These are phyloP conservation scores for Procavia capensis DNA, from an alignment of 2,113 vertebrate genomes.

Conservation along the genomic window DNA sequence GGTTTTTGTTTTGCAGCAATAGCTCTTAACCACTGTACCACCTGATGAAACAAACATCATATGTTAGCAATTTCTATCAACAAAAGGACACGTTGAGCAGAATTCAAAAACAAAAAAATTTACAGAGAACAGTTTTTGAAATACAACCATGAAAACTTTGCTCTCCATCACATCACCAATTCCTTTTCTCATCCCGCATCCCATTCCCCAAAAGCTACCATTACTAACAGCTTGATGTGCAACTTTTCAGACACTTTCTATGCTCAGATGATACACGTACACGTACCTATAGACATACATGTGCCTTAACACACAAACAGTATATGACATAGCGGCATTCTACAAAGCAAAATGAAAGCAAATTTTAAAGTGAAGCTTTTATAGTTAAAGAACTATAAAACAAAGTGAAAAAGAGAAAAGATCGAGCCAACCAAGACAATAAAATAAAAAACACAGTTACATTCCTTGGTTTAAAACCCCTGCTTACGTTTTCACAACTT, in stretches of 20 bases:
- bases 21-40: too few species aligned
- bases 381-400: background rate
- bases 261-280: background rate
- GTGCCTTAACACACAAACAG: background rate
- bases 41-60: conserved; percentile 25
- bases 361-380: background rate
- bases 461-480: background rate
- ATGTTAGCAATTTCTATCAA: conserved; percentile 16
- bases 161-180: background rate
- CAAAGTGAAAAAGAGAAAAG: background rate
- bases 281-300: background rate
- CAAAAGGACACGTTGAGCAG: background rate
- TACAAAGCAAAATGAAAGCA: conserved; percentile 21
- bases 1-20: too few species aligned
- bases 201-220: background rate
- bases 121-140: background rate
- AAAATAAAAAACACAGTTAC: background rate
- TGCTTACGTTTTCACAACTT: background rate
- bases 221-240: background rate
- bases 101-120: background rate
- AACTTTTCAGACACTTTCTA: background rate
- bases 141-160: conserved; percentile 2
- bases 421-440: conserved; percentile 3
- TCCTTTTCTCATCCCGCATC: background rate
- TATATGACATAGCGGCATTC: background rate